phyloP scores from a whole-genome alignment of 2,888 invertebrate genomes.

The Lamellibrachia satsuma region DNA sequence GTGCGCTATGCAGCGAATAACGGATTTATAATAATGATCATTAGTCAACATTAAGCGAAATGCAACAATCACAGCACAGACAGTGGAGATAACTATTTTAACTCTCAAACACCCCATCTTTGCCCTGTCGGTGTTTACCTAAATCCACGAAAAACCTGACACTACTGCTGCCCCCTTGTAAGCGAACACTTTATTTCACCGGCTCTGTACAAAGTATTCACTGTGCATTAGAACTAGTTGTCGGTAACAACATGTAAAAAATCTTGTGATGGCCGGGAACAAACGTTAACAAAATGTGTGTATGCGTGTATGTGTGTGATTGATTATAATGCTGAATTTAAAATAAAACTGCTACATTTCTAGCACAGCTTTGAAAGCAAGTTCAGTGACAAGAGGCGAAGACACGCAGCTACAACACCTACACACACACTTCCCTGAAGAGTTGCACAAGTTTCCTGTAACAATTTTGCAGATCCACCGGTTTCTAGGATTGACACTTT shows the following conservation, averaged over 20 bases:
- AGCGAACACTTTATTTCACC: neutral
- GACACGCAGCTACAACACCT: neutral
- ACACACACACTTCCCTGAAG: neutral
- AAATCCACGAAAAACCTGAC: neutral
- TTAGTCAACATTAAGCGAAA: neutral
- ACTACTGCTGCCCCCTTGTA: neutral
- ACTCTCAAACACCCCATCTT: neutral
- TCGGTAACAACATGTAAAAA: neutral
- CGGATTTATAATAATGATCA: neutral
- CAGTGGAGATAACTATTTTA: neutral
- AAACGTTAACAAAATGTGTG: neutral
- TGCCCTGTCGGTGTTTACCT: neutral
- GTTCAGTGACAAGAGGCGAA: neutral
- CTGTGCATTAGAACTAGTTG: neutral
- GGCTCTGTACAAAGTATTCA: neutral
- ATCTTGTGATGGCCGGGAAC: neutral
- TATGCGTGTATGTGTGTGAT: neutral
- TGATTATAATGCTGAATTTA: neutral
- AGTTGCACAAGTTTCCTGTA: neutral
- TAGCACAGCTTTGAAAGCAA: neutral
- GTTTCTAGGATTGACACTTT: neutral
- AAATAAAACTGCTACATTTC: neutral
- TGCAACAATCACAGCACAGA: neutral
- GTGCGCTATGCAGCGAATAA: neutral
- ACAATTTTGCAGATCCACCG: conserved; percentile 3